These are phyloP conservation scores for Troides oblongomaculatus DNA, from an alignment of 2,888 invertebrate genomes.

Conservation along the genomic window DNA sequence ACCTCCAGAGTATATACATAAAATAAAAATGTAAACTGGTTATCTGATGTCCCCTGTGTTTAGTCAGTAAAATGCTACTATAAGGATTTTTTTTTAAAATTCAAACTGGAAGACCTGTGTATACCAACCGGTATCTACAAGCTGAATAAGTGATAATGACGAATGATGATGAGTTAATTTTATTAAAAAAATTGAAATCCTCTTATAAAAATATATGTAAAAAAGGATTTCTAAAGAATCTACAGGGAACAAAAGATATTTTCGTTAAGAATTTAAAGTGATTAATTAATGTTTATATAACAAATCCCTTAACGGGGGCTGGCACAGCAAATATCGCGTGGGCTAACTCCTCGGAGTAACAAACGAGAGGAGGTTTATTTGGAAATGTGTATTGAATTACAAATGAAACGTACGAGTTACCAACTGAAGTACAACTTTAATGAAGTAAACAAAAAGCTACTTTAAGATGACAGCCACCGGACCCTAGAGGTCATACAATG, in stretches of 20 bases:
- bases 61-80: too few relatives aligned
- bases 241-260: neutral
- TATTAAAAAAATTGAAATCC: too few relatives aligned
- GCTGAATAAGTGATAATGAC: too few relatives aligned
- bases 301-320: constrained; percentile 12
- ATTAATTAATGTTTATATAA: constrained; percentile 17
- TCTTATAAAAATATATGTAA: neutral
- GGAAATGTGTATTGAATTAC: constrained; percentile 19
- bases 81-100: too few relatives aligned
- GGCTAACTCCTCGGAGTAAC: neutral
- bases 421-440: constrained; percentile 6
- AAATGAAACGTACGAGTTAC: neutral
- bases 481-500: constrained; percentile 43
- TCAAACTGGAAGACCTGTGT: too few relatives aligned
- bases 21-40: too few relatives aligned
- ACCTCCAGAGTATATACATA: too few relatives aligned
- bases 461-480: constrained; percentile 42
- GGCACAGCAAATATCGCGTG: constrained; percentile 6
- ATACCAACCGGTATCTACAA: too few relatives aligned
- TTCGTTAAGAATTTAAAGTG: constrained; percentile 15
- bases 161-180: too few relatives aligned
- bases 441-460: constrained; percentile 35
- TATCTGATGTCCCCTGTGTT: too few relatives aligned
- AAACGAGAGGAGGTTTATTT: neutral
- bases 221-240: neutral